These are phyloP conservation scores for Onchidella celtica DNA, from an alignment of 2,888 invertebrate genomes.

Conservation along the genomic window DNA sequence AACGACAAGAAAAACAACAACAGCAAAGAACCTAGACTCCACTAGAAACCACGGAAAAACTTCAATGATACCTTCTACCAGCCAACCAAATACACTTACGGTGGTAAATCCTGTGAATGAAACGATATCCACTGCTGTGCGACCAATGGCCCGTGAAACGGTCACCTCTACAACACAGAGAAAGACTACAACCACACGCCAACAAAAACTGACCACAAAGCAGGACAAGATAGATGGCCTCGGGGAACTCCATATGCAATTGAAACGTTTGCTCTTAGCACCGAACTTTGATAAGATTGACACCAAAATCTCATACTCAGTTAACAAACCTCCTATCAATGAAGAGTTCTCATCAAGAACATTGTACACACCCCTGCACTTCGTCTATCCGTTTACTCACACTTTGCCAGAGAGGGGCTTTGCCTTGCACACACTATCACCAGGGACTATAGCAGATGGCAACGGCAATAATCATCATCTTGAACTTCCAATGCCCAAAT, in stretches of 20 bases:
- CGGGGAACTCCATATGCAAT: neutral
- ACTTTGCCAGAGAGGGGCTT: constrained; percentile 42
- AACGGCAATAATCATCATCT: neutral
- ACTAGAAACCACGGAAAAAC: too few relatives aligned
- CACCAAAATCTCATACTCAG: constrained; percentile 16
- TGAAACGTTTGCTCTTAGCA: neutral
- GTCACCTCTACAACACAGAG: neutral
- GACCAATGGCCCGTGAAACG: neutral
- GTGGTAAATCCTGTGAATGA: too few relatives aligned
- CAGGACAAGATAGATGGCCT: neutral
- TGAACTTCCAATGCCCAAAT: neutral
- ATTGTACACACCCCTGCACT: neutral
- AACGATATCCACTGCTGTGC: neutral
- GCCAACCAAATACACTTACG: too few relatives aligned
- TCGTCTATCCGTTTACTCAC: neutral
- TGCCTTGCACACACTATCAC: constrained; percentile 28
- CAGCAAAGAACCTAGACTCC: too few relatives aligned
- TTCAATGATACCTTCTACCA: too few relatives aligned
- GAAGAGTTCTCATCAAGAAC: neutral
- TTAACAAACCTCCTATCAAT: neutral
- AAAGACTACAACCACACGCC: neutral
- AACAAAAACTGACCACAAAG: too few relatives aligned
- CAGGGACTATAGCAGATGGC: neutral
- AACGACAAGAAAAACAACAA: neutral
- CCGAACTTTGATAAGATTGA: constrained; percentile 17